Conservation (phyloP, 1,140 invertebrate genomes). For the Parapsyche elsis region DNA sequence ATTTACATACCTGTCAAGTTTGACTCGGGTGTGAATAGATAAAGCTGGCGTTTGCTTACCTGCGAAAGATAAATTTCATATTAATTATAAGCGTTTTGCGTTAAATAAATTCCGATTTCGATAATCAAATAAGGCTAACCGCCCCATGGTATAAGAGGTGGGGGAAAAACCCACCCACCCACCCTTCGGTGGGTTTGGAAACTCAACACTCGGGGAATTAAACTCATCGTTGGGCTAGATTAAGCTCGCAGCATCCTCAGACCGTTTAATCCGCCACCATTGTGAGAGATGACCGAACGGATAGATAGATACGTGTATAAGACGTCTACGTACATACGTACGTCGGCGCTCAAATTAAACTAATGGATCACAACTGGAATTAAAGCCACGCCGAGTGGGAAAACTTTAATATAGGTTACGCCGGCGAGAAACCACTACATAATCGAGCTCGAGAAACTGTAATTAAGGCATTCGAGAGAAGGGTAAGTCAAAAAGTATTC, state of each 20-base stretch:
- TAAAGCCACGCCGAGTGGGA: slow-evolving; percentile 17
- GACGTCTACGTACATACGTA: background rate
- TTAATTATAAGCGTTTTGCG: too few species aligned
- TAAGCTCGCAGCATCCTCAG: slow-evolving; percentile 29
- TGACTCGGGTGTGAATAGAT: too few species aligned
- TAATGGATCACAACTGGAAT: slow-evolving; percentile 42
- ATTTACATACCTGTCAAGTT: too few species aligned
- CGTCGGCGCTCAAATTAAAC: slow-evolving; percentile 37
- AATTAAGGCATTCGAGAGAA: background rate
- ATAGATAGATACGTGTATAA: background rate
- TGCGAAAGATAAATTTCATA: too few species aligned
- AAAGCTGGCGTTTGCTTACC: too few species aligned
- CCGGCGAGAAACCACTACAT: background rate
- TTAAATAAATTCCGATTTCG: too few species aligned
- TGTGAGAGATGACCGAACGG: slow-evolving; percentile 35
- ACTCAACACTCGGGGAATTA: slow-evolving; percentile 41
- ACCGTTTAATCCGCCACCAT: slow-evolving; percentile 39
- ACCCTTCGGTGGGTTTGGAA: background rate
- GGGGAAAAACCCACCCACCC: background rate
- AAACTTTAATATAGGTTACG: slow-evolving; percentile 31
- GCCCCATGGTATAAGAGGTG: background rate
- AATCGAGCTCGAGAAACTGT: slow-evolving; percentile 1
- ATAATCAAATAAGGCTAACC: background rate
- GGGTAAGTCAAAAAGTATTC: too few species aligned
- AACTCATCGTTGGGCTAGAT: slow-evolving; percentile 38